Percentiles rank a stretch among this genome's conserved stretches.
These are phyloP conservation scores for Daubentonia madagascariensis DNA, from an alignment of 2,113 vertebrate genomes.

Conservation along the genomic window DNA sequence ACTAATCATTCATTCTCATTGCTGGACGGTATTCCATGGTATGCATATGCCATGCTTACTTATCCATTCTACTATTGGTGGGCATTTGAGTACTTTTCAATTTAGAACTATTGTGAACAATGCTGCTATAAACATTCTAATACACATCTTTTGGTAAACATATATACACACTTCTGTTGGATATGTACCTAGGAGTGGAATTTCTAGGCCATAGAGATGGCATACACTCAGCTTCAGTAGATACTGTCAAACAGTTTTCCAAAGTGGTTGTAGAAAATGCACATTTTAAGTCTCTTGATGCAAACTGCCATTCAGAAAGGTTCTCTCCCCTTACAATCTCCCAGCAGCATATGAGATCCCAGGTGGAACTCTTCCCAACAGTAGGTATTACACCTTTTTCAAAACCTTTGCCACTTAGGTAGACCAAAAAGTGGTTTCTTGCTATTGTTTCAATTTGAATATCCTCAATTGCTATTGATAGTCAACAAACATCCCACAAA, in stretches of 20 bases:
- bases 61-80: background rate
- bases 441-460: background rate
- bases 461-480: background rate
- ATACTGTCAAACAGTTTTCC: background rate
- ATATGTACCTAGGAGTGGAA: background rate
- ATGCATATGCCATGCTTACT: background rate
- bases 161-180: slow-evolving; percentile 12
- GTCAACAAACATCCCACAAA: background rate
- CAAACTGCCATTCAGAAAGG: background rate
- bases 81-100: background rate
- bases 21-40: background rate
- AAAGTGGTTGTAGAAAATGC: background rate
- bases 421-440: background rate
- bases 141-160: slow-evolving; percentile 5
- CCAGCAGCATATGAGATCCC: background rate
- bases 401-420: background rate
- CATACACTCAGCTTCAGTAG: slow-evolving; percentile 16
- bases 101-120: background rate
- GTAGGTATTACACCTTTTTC: background rate
- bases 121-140: background rate
- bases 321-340: background rate
- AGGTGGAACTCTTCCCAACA: background rate
- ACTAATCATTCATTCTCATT: background rate
- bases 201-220: background rate
- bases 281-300: slow-evolving; percentile 5